Conservation (phyloP, 2,797 vertebrate species). For the Remorina albescens region DNA sequence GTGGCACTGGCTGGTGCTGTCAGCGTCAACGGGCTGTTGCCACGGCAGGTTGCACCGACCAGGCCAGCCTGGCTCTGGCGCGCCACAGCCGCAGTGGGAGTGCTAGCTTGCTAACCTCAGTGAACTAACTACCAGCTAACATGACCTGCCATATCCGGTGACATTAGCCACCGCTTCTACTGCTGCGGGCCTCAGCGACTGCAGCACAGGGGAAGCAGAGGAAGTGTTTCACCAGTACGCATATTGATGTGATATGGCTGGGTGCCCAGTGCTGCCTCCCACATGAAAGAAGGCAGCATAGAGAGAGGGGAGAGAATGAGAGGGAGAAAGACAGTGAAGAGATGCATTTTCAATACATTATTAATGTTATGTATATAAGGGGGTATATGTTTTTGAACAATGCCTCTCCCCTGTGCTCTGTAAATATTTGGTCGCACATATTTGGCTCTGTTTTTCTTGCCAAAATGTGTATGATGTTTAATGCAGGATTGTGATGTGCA, state of each 20-base stretch:
- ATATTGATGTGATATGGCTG: constrained; percentile 86
- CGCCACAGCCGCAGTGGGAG: constrained; percentile 27
- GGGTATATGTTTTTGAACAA: constrained; percentile 69
- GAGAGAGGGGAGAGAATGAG: constrained; percentile 56
- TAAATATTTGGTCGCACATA: constrained; percentile 68
- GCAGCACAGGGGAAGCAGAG: constrained; percentile 58
- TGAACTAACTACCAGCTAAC: constrained; percentile 70
- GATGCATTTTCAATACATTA: constrained; percentile 71
- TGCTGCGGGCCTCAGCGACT: constrained; percentile 57
- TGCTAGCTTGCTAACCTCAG: constrained; percentile 56
- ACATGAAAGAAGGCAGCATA: constrained; percentile 73
- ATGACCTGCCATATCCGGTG: constrained; percentile 70
- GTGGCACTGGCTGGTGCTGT: constrained; percentile 76
- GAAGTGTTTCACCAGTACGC: constrained; percentile 77
- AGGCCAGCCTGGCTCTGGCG: constrained; percentile 43
- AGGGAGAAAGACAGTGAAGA: constrained; percentile 55
- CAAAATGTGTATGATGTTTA: constrained; percentile 56
- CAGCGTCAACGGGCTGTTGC: constrained; percentile 69
- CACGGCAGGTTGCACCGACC: constrained; percentile 60
- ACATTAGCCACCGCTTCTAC: constrained; percentile 62
- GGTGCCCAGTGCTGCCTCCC: constrained; percentile 83
- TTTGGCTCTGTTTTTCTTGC: constrained; percentile 53
- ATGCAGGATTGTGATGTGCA: constrained; percentile 56
- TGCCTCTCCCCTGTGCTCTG: constrained; percentile 48
- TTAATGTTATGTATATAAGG: constrained; percentile 57